These are phyloP conservation scores for Leptinotarsa juncta DNA, from an alignment of 2,888 invertebrate genomes.

Conservation along the genomic window DNA sequence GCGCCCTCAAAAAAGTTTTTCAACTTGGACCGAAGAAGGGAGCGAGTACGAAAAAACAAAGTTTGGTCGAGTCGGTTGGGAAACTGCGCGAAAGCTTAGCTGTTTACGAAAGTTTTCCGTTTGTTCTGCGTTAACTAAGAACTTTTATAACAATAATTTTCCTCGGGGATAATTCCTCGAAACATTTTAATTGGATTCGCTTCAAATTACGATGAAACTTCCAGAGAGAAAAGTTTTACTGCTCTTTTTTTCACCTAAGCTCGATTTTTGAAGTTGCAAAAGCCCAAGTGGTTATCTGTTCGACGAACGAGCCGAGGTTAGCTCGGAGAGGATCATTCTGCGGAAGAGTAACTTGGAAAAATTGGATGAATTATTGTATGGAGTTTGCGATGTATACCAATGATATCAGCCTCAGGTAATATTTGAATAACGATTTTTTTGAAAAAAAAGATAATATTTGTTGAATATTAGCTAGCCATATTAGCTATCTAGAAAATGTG, in stretches of 20 bases:
- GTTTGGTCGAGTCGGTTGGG: constrained; percentile 33
- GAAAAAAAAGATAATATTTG: too few relatives aligned
- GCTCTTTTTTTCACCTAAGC: constrained; percentile 40
- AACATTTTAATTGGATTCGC: constrained; percentile 55
- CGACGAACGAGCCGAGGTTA: neutral
- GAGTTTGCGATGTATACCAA: too few relatives aligned
- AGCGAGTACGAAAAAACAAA: constrained; percentile 33
- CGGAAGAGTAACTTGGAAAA: too few relatives aligned
- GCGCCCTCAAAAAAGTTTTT: constrained; percentile 33
- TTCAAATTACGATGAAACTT: constrained; percentile 44
- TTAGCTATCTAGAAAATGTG: too few relatives aligned
- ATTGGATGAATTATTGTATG: too few relatives aligned
- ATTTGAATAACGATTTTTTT: too few relatives aligned
- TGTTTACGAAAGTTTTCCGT: constrained; percentile 39
- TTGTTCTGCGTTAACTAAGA: constrained; percentile 43
- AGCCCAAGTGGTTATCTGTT: constrained; percentile 6
- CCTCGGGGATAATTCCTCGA: constrained; percentile 52
- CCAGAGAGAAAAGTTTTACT: constrained; percentile 27
- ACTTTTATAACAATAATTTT: constrained; percentile 55
- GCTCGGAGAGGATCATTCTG: neutral
- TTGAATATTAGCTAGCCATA: too few relatives aligned
- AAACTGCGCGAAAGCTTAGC: constrained; percentile 11
- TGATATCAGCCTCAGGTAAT: too few relatives aligned
- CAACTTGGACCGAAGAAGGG: neutral
- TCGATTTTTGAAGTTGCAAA: constrained; percentile 19